A percentile compares a stretch with the other conserved stretches of the same genome.
Evolutionary conservation across 2,888 invertebrate species (phyloP).

Genomic region (Clanis bilineata): DNA sequence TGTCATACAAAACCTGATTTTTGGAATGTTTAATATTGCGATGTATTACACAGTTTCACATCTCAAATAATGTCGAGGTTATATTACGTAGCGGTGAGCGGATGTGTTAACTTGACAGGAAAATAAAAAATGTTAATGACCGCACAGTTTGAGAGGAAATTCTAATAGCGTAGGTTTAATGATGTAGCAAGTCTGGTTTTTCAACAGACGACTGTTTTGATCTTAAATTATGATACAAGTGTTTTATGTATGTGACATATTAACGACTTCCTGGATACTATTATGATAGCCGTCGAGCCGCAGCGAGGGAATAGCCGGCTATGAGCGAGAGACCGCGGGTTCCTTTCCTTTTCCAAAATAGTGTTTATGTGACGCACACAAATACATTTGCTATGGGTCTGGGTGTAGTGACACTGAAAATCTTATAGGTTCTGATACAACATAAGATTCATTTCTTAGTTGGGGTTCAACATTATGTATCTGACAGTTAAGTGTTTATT

Average conservation of each 20-base stretch:
- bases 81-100: neutral
- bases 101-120: neutral
- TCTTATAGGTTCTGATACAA: too few species aligned
- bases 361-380: too few species aligned
- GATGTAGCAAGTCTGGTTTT: neutral
- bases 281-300: too few species aligned
- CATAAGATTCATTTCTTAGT: too few species aligned
- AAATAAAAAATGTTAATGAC: neutral
- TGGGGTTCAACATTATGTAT: too few species aligned
- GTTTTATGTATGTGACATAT: neutral
- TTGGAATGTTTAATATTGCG: conserved; percentile 7
- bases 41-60: conserved; percentile 5
- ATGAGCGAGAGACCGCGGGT: too few species aligned
- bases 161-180: neutral
- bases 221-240: too few species aligned
- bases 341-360: too few species aligned
- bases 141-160: neutral
- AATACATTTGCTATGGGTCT: too few species aligned
- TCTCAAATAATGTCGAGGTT: conserved; percentile 10
- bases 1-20: neutral
- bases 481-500: too few species aligned
- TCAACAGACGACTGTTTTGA: neutral
- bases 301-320: too few species aligned
- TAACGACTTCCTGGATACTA: neutral
- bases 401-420: too few species aligned